Base-by-base conservation (phyloP, 2,888 invertebrate genomes). In the Hypercompe scribonia region DNA sequence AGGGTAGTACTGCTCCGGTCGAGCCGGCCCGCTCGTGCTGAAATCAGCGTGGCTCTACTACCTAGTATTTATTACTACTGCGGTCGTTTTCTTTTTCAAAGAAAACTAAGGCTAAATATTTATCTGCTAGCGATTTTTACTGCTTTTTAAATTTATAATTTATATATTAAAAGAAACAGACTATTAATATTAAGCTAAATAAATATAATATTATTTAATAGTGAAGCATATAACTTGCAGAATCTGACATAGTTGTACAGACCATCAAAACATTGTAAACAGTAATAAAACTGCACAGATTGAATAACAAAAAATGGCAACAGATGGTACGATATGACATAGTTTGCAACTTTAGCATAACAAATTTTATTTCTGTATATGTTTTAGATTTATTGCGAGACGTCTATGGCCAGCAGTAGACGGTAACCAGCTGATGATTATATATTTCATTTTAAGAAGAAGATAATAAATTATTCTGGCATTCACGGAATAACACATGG, bases 271-370 rank as follows among this genome's bases (percentile, higher is more conserved):
- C 76, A 79, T 74, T 76, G 72, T 71, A 70, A 66, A 79, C 74
- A 75, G 68, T 65, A 78, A 83, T 83, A 79, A 81, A 84, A 73
- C 63, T 74, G 58, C n/a, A 54, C 74, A 70, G 74, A 77, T 73
- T 69, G 65, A 65, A 66, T 67, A 69, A 68, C 46, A 46, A 46
- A 18, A 68, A 71, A 74, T 54, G n/a, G 42, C 36, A 70, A 21
- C 71, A 84, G 78, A 78, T 74, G 74, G 76, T 78, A 76, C 64
- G 61, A 46, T 76, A 70, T 70, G 81, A 77, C 71, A 68, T 33
- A 64, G 68, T 39, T n/a, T 65, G 24, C 5, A 24, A 24, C 42
- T 67, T 28, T 36, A 61, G 39, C 64, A 65, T 71, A 71, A 58
- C 74, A 77, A 63, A 63, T 68, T 58, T 11, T 4, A n/a, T 54